A percentile compares a stretch with the other conserved stretches of the same genome.
These are phyloP conservation scores for Dugesia japonica DNA, from an alignment of 2,888 invertebrate species.

Conservation along the genomic window DNA sequence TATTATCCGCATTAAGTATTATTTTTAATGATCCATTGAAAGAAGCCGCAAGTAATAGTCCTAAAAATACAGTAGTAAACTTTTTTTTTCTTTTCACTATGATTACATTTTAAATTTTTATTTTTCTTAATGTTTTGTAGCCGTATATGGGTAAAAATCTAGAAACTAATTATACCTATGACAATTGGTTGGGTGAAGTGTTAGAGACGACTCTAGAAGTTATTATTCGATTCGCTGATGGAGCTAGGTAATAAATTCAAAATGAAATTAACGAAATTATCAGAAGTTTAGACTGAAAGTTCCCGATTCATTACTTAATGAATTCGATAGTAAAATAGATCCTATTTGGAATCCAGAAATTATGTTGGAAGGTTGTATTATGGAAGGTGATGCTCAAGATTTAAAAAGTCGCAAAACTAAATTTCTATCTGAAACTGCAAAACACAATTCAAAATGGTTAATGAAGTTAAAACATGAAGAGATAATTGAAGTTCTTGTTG, in stretches of 20 bases:
- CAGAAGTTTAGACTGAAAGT: not conserved
- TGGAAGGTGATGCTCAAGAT: slow-evolving; percentile 26
- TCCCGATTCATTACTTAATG: not conserved
- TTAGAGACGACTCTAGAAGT: slow-evolving; percentile 17
- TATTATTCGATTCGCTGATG: slow-evolving; percentile 24
- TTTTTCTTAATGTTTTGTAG: too few species aligned
- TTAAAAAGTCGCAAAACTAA: slow-evolving; percentile 9
- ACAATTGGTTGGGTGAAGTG: slow-evolving; percentile 22
- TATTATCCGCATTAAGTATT: too few species aligned
- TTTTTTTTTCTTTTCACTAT: too few species aligned
- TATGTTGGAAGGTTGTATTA: not conserved
- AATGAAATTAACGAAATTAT: not conserved
- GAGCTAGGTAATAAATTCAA: not conserved
- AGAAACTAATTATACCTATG: slow-evolving; percentile 6
- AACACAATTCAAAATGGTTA: slow-evolving; percentile 22
- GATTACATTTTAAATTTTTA: too few species aligned
- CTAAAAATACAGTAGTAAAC: too few species aligned
- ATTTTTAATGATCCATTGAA: too few species aligned
- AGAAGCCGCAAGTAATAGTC: too few species aligned
- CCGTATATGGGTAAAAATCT: slow-evolving; percentile 12
- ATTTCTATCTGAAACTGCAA: slow-evolving; percentile 17
- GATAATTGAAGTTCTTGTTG: slow-evolving; percentile 1
- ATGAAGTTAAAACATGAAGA: not conserved
- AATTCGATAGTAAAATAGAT: not conserved
- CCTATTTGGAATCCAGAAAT: not conserved